phyloP scores from a whole-genome alignment of 2,797 vertebrate genomes.

The Siniperca scherzeri region DNA sequence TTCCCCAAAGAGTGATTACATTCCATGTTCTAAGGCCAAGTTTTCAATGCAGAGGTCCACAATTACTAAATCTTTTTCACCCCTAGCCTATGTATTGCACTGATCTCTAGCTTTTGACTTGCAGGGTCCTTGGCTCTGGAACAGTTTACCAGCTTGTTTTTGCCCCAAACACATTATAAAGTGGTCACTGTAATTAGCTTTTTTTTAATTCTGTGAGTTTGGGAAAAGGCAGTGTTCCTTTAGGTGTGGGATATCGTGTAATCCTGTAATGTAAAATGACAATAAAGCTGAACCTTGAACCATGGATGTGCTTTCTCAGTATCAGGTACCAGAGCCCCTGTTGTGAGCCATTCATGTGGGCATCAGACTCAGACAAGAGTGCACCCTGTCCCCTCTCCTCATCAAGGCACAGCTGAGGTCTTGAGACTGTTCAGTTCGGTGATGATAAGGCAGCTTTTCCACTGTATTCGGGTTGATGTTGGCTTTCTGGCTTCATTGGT shows the following conservation, averaged over 20 bases:
- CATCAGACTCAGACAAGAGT: constrained; percentile 1
- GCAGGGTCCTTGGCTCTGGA: constrained; percentile 43
- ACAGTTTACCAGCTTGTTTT: constrained; percentile 16
- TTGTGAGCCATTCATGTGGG: background rate
- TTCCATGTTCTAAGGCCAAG: background rate
- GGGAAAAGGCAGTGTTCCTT: background rate
- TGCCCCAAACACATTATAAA: background rate
- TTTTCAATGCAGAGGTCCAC: background rate
- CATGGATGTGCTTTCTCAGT: background rate
- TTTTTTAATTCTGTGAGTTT: background rate
- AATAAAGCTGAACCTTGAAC: no score
- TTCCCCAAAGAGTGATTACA: constrained; percentile 19
- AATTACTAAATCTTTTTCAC: constrained; percentile 1
- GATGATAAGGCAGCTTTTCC: background rate
- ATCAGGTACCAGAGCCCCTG: background rate
- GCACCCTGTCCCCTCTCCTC: background rate
- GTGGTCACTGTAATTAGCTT: background rate
- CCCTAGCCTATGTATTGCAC: background rate
- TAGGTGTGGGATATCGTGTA: background rate
- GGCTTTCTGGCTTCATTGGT: background rate
- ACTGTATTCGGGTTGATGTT: background rate
- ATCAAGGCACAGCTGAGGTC: background rate
- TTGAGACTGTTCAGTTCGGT: background rate
- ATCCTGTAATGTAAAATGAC: no score
- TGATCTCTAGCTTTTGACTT: constrained; percentile 19